phyloP scores from a whole-genome alignment of 1,140 invertebrate species.

The Aphelinus certus region DNA sequence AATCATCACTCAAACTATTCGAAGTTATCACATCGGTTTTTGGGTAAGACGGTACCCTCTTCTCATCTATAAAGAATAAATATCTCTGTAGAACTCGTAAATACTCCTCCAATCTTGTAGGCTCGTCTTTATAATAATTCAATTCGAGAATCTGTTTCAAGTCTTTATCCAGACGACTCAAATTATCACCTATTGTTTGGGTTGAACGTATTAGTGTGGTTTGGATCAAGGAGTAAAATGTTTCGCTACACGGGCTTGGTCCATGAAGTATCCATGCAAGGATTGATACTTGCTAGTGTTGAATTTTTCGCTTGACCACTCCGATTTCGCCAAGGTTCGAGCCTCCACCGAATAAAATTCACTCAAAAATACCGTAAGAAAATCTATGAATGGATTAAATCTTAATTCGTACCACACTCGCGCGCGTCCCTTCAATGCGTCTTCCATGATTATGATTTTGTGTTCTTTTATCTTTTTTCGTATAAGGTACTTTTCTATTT shows the following conservation, averaged over 20 bases:
- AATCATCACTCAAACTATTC: too few species aligned
- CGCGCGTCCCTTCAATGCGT: background rate
- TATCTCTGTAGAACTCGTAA: too few species aligned
- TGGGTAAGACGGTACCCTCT: too few species aligned
- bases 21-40: too few species aligned
- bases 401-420: conserved; percentile 2
- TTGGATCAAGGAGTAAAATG: conserved; percentile 13
- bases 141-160: too few species aligned
- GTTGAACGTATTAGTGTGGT: too few species aligned
- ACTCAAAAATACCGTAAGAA: background rate
- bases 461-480: conserved; percentile 9
- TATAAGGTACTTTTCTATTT: conserved; percentile 13
- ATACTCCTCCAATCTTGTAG: too few species aligned
- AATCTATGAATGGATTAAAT: background rate
- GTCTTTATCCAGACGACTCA: too few species aligned
- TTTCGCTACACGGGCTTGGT: conserved; percentile 8
- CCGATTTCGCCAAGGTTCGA: background rate
- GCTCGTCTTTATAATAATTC: too few species aligned
- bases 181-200: too few species aligned
- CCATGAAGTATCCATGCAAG: background rate
- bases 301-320: conserved; percentile 14
- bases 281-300: background rate
- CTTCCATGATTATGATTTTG: background rate
- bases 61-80: too few species aligned
- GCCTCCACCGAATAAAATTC: background rate